A percentile compares a stretch with the other conserved stretches of the same genome.
Conservation (phyloP, 2,888 invertebrate genomes). For the Macrophya alboannulata region DNA sequence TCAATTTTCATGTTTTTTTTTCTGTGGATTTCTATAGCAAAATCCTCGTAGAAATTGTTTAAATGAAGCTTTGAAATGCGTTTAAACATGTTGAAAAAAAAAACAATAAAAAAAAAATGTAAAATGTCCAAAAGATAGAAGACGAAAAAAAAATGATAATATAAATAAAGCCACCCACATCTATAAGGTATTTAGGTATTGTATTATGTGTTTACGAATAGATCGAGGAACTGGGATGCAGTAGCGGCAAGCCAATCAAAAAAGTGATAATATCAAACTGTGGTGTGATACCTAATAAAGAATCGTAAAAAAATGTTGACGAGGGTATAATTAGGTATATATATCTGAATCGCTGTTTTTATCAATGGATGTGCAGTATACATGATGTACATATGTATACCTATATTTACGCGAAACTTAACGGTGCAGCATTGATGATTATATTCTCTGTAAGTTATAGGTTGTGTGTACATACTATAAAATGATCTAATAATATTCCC, state of each 20-base stretch:
- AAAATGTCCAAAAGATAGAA: neutral
- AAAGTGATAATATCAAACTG: conserved; percentile 72
- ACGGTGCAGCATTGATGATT: too few species aligned
- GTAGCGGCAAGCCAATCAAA: conserved; percentile 71
- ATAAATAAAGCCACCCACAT: neutral
- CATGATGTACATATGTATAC: too few species aligned
- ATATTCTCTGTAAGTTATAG: too few species aligned
- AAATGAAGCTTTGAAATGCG: neutral
- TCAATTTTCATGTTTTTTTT: too few species aligned
- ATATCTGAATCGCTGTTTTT: neutral
- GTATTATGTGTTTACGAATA: conserved; percentile 51
- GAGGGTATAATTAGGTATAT: too few species aligned
- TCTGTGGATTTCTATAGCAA: neutral
- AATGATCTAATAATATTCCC: too few species aligned
- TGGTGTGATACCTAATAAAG: conserved; percentile 65
- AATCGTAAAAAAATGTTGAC: neutral
- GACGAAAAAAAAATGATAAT: neutral
- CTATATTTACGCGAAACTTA: too few species aligned
- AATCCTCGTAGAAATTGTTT: neutral
- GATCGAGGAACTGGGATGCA: conserved; percentile 73
- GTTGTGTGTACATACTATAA: too few species aligned
- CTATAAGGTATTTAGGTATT: too few species aligned
- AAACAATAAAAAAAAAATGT: too few species aligned
- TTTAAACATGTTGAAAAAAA: too few species aligned
- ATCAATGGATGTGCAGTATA: too few species aligned